Conservation (phyloP, 2,113 vertebrate species). For the Gallinago media region DNA sequence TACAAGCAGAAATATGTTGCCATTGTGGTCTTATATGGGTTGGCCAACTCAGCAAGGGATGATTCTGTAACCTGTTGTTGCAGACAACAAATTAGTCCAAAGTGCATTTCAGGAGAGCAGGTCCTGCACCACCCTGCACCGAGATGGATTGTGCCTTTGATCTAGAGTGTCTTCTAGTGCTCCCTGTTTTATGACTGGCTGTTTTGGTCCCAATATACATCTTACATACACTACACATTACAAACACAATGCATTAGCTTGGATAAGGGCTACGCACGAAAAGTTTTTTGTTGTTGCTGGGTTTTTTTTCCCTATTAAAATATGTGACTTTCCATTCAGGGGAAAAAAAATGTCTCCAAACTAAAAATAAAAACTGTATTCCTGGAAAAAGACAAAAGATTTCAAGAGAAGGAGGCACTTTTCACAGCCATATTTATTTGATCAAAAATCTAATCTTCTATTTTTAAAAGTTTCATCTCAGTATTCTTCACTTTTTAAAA, state of each 20-base stretch:
- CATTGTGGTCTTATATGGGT: not conserved
- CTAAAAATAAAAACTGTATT: not conserved
- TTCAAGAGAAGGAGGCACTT: not conserved
- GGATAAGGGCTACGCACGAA: not conserved
- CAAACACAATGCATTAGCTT: not conserved
- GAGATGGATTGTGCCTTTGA: not conserved
- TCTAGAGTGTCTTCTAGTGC: not conserved
- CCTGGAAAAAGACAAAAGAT: not conserved
- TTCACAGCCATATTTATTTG: not conserved
- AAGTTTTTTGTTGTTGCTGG: not conserved
- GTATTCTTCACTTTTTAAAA: not conserved
- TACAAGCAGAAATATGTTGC: not conserved
- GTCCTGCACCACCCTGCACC: not conserved
- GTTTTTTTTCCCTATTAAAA: not conserved
- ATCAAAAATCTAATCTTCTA: not conserved
- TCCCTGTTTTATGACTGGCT: not conserved
- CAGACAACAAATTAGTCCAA: not conserved
- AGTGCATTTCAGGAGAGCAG: not conserved
- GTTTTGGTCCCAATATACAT: not conserved
- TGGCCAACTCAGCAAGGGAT: not conserved
- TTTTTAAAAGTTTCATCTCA: not conserved
- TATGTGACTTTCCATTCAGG: not conserved
- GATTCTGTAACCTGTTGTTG: not conserved
- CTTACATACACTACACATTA: not conserved
- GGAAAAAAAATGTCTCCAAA: not conserved